Evolutionary conservation across 2,888 invertebrate genomes (phyloP), one percentile per base, ranked within the genome.

Genomic region (Hydraecia micacea): DNA sequence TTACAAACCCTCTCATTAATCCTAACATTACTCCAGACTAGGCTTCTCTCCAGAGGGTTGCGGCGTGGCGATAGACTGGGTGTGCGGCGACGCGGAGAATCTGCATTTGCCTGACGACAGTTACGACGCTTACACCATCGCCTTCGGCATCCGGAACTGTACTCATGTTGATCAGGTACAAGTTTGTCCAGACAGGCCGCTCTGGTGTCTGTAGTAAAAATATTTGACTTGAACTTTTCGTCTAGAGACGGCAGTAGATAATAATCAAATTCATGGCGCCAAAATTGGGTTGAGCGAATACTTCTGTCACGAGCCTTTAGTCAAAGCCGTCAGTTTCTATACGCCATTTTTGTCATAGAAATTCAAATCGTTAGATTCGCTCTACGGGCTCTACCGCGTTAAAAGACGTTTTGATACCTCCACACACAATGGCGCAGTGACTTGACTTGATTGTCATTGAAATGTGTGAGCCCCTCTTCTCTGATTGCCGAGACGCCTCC

Each of bases 61-160:
- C 63, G 96, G 97, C 65, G 96, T 97, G 66, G 95, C 96, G 70
- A 97, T 98, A 8, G 93, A 96, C 70, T 98, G 98, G 98, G 88
- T 97, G 85, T 97, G 97, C 92, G 99, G 98, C 0, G 98, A 99
- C 96, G 99, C 99, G 0, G 99, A 99, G 95, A 94, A 97, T 77
- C 96, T 99, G 70, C 97, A 98, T 0, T 97, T 99, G 87, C 96
- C 97, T 0, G 97, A 98, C 86, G 98, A 98, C 65, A 97, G 97
- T 58, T 99, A 98, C 95, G 98, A 98, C 85, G 99, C 99, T 0
- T 99, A 99, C 93, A 99, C 99, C 4, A 99, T 99, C 89, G 99
- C 99, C 0, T 99, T 99, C 97, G 99, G 99, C 28, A 98, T 99
- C 85, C 97, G 99, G 89, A 99, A 99, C 97, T 98, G 99, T 88